Base-by-base conservation (phyloP, 2,797 vertebrate genomes). In the Helicolenus hilgendorfi region DNA sequence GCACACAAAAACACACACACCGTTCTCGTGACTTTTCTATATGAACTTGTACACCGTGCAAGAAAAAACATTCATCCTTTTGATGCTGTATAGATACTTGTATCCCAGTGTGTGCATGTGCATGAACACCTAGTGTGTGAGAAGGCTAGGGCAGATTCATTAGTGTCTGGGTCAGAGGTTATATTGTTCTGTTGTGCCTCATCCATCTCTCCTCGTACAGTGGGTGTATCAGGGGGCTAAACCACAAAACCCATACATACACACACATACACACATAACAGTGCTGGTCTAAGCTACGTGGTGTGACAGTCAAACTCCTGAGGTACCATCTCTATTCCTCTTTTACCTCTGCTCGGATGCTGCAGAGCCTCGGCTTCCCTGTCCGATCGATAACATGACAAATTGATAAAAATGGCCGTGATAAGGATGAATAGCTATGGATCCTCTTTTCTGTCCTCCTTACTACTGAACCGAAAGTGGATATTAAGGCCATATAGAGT, bases 361-460 rank as follows among this genome's bases (percentile, higher is more conserved):
- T 55, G 87, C 81, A 74, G 67, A 58, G 81, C 72, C 45, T 86
- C 56, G 0, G 75, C 68, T 71, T 81, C 73, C 53, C 79, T 5
- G 7, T 73, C 59, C 24, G 2, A 91, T 93, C 87, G 24, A 94
- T 95, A 87, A 86, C 20, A 87, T 88, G 88, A 94, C 91, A 88
- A 90, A 94, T 91, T 82, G 92, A 92, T 87, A 92, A 86, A 93
- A 91, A 88, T 7, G 3, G 29, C 77, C 2, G 29, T 58, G 77
- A 94, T 93, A 89, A 89, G 90, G 81, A 91, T 72, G 69, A 91
- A 94, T 72, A 79, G 84, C 81, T 70, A 31, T 53, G 38, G 75
- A 86, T 65, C 41, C 15, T 62, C 29, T 78, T 73, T 33, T 81
- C 72, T 81, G 56, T 72, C 70, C 73, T 65, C 60, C 63, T 79